These are phyloP conservation scores for Dryas iulia DNA, from an alignment of 1,140 invertebrate genomes.

Conservation along the genomic window DNA sequence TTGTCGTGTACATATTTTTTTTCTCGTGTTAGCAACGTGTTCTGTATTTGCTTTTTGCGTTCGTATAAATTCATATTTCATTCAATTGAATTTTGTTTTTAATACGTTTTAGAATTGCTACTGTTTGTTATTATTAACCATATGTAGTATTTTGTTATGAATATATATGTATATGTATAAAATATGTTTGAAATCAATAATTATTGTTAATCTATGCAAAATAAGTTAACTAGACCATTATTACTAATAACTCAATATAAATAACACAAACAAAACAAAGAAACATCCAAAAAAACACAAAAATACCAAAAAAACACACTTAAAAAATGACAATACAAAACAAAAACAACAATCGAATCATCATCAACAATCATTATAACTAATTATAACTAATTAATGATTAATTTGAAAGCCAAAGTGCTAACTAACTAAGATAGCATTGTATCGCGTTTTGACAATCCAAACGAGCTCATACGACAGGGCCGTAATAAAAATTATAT, in stretches of 20 bases:
- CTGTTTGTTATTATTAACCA: not conserved
- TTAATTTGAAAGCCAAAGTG: constrained; percentile 14
- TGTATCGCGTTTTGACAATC: constrained; percentile 54
- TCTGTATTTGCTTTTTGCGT: not conserved
- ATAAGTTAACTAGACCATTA: not conserved
- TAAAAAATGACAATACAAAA: not conserved
- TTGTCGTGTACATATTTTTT: not conserved
- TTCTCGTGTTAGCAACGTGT: not conserved
- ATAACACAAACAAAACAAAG: not conserved
- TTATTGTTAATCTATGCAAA: not conserved
- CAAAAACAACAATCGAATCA: constrained; percentile 1
- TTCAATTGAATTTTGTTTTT: not conserved
- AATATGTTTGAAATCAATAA: not conserved
- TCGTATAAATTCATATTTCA: not conserved
- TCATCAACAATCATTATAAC: not conserved
- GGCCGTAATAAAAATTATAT: constrained; percentile 80
- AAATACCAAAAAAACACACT: not conserved
- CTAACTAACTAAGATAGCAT: constrained; percentile 30
- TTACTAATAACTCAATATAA: not conserved
- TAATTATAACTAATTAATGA: not conserved
- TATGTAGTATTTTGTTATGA: not conserved
- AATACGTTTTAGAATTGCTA: not conserved
- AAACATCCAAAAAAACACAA: not conserved
- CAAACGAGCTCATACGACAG: constrained; percentile 67
- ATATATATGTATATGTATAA: not conserved